These are phyloP conservation scores for Strigamia transsilvanica DNA, from an alignment of 2,888 invertebrate genomes.

Conservation along the genomic window DNA sequence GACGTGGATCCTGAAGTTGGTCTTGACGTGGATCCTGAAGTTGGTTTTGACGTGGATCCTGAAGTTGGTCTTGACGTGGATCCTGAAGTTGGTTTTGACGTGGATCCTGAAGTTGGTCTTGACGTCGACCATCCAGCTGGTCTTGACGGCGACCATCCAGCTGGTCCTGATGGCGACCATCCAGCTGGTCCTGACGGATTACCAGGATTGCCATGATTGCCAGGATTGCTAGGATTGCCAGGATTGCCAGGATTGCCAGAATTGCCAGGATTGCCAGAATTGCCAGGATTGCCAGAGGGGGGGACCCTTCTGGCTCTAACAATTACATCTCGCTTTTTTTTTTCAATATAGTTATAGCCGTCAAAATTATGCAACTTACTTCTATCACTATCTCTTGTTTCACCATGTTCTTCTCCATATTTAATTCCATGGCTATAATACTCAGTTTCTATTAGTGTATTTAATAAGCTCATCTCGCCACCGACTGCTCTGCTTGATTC, in stretches of 20 bases:
- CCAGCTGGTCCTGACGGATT: too few relatives aligned
- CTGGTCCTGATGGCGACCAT: too few relatives aligned
- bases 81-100: not conserved
- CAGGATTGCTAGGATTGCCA: too few relatives aligned
- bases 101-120: not conserved
- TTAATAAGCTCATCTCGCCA: not conserved
- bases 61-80: not conserved
- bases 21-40: not conserved
- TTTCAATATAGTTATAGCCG: not conserved
- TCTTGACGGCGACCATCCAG: not conserved
- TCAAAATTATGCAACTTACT: not conserved
- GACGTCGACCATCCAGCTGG: too few relatives aligned
- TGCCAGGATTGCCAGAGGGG: too few relatives aligned
- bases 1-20: not conserved
- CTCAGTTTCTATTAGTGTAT: not conserved
- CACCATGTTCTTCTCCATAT: not conserved
- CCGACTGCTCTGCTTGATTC: not conserved
- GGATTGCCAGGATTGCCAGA: too few relatives aligned
- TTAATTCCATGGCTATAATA: not conserved
- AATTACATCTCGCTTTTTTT: not conserved
- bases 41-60: not conserved
- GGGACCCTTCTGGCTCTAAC: not conserved
- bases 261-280: too few relatives aligned
- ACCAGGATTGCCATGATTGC: too few relatives aligned
- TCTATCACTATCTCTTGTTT: not conserved